phyloP scores from a whole-genome alignment of 2,113 vertebrate species.

The Callocephalon fimbriatum region DNA sequence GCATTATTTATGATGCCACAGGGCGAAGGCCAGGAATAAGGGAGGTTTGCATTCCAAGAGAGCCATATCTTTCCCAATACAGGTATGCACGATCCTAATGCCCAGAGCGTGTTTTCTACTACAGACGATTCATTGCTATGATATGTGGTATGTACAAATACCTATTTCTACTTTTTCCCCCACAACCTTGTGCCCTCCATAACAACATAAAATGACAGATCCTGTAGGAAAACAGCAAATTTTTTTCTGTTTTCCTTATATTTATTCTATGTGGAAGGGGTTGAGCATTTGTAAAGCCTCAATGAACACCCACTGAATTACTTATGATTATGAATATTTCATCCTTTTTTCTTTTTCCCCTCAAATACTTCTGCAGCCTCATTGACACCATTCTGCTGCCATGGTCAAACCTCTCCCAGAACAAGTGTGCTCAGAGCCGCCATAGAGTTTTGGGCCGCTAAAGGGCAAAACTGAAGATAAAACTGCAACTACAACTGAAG shows the following conservation, averaged over 20 bases:
- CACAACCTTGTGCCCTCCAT: neutral
- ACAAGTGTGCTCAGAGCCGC: neutral
- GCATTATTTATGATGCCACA: neutral
- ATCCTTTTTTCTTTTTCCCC: neutral
- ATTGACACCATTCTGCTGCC: neutral
- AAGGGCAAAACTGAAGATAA: neutral
- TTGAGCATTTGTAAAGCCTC: neutral
- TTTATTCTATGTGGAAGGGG: neutral
- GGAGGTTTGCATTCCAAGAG: constrained; percentile 34
- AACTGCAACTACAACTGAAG: neutral
- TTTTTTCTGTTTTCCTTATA: neutral
- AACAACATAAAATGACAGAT: neutral
- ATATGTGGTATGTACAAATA: neutral
- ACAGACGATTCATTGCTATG: neutral
- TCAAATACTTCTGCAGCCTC: neutral
- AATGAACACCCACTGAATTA: neutral
- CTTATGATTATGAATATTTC: neutral
- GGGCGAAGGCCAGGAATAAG: constrained; percentile 1
- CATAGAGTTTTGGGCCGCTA: neutral
- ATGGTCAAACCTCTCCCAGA: neutral
- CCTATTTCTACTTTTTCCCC: neutral
- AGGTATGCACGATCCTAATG: neutral
- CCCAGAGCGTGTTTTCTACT: neutral
- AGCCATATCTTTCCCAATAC: constrained; percentile 28
- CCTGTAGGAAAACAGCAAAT: neutral